phyloP scores from a whole-genome alignment of 2,888 invertebrate genomes.

The Hipparchia sbordonii region DNA sequence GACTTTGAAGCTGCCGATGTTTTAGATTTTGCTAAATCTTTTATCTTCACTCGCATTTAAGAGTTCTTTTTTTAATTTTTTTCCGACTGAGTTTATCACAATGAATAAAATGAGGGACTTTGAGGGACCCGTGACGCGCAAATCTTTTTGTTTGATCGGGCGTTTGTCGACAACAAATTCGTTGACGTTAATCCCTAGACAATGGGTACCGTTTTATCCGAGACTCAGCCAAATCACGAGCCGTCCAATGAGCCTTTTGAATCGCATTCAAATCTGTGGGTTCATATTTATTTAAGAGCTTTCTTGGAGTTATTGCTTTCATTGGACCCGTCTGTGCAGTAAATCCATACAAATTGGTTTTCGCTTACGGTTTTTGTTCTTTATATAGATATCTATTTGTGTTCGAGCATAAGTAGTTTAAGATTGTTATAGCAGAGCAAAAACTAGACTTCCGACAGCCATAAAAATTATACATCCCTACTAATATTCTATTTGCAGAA shows the following conservation, averaged over 20 bases:
- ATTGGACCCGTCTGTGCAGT: constrained; percentile 49
- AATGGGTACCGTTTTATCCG: constrained; percentile 73
- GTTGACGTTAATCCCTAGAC: constrained; percentile 81
- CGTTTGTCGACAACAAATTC: constrained; percentile 80
- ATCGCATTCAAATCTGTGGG: constrained; percentile 59
- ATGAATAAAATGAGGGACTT: constrained; percentile 25
- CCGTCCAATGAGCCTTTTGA: constrained; percentile 63
- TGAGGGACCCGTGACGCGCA: constrained; percentile 57
- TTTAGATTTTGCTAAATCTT: not conserved
- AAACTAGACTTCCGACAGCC: too few relatives aligned
- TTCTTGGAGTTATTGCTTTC: constrained; percentile 56
- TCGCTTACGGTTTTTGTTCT: constrained; percentile 9
- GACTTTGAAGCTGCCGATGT: not conserved
- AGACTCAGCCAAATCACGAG: constrained; percentile 58
- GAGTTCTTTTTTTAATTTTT: constrained; percentile 17
- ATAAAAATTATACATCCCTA: too few relatives aligned
- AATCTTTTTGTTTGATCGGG: constrained; percentile 80
- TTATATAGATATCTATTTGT: not conserved
- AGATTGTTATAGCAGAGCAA: too few relatives aligned
- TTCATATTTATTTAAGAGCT: constrained; percentile 70
- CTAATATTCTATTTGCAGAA: too few relatives aligned
- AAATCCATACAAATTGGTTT: constrained; percentile 40
- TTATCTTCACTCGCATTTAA: constrained; percentile 3
- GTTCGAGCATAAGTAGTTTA: not conserved
- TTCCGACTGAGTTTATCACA: constrained; percentile 40